Conservation (phyloP, 2,888 invertebrate species). For the Esperia sulphurella region DNA sequence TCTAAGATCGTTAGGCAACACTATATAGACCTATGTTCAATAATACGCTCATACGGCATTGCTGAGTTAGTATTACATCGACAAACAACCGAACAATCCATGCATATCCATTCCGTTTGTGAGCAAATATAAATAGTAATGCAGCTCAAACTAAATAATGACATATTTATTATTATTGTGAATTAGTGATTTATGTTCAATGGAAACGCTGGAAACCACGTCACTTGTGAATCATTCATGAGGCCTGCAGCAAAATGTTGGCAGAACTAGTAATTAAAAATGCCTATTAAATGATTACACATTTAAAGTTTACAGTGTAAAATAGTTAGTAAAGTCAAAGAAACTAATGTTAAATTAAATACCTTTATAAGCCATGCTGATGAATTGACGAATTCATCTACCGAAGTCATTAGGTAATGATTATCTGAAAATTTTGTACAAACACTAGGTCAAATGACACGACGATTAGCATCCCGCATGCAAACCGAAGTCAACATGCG, state of each 20-base stretch:
- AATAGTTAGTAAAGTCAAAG: background rate
- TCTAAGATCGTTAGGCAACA: slow-evolving; percentile 11
- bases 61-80: background rate
- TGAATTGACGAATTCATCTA: slow-evolving; percentile 73
- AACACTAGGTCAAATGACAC: background rate
- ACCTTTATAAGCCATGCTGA: slow-evolving; percentile 74
- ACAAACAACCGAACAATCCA: background rate
- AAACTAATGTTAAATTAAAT: slow-evolving; percentile 23
- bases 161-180: no score
- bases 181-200: no score
- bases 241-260: no score
- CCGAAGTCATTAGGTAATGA: slow-evolving; percentile 52
- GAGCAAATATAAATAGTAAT: no score
- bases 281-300: no score
- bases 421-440: slow-evolving; percentile 39
- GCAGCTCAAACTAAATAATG: background rate
- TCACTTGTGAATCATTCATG: no score
- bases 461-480: background rate
- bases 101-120: background rate
- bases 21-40: background rate
- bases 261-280: no score
- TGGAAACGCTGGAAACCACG: no score
- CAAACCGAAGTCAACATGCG: slow-evolving; percentile 1
- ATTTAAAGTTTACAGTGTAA: background rate
- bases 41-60: background rate